A percentile compares a stretch with the other conserved stretches of the same genome.
phyloP scores from a whole-genome alignment of 1,140 invertebrate genomes.

The Panagrolaimus sp. region DNA sequence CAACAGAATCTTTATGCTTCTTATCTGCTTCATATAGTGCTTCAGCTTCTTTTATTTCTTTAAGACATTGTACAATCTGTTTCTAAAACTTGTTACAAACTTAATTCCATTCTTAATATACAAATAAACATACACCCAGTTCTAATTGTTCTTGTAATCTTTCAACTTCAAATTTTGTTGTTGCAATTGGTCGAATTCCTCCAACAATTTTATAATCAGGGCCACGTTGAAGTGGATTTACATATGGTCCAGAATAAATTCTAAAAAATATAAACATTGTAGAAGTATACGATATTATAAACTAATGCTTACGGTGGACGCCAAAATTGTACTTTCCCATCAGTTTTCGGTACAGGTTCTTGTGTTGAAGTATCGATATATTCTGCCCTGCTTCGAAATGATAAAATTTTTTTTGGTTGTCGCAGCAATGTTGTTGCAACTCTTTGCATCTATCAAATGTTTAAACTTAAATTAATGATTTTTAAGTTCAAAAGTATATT shows the following conservation, averaged over 20 bases:
- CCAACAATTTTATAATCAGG: conserved; percentile 47
- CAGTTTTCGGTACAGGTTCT: too few relatives aligned
- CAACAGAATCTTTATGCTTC: background rate
- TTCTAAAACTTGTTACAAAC: conserved; percentile 41
- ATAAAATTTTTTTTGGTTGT: too few relatives aligned
- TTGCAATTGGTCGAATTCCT: conserved; percentile 28
- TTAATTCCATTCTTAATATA: background rate
- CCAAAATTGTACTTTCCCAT: too few relatives aligned
- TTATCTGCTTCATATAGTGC: conserved; percentile 17
- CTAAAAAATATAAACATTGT: conserved; percentile 26
- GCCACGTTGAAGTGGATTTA: conserved; percentile 38
- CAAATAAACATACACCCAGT: conserved; percentile 32
- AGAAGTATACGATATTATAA: too few relatives aligned
- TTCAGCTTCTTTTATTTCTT: conserved; percentile 40
- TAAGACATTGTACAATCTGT: conserved; percentile 38
- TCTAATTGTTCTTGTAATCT: conserved; percentile 35
- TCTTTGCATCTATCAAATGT: too few relatives aligned
- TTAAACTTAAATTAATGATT: too few relatives aligned
- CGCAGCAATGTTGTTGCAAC: too few relatives aligned
- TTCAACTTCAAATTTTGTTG: conserved; percentile 30
- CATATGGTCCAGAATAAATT: conserved; percentile 41
- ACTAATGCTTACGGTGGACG: too few relatives aligned
- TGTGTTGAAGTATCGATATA: too few relatives aligned
- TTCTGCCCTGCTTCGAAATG: too few relatives aligned
- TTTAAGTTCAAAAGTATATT: too few relatives aligned